Conservation (phyloP, 1,140 invertebrate genomes). For the Hormaphis cornu region DNA sequence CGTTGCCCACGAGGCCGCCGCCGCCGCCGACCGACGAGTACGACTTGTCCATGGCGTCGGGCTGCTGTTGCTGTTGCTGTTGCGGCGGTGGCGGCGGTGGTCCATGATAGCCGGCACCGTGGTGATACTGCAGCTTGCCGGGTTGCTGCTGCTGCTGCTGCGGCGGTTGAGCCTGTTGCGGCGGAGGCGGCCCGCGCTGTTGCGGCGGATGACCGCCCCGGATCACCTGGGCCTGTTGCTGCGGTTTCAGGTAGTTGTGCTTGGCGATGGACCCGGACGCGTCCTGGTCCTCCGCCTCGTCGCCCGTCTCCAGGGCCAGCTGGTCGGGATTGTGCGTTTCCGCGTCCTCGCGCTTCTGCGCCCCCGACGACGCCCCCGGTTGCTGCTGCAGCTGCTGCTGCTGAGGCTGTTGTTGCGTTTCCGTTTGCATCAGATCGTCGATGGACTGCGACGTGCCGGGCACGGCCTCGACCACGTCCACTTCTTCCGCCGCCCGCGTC, state of each 20-base stretch:
- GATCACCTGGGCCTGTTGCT: conserved; percentile 37
- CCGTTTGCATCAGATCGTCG: not conserved
- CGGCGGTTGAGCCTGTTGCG: conserved; percentile 1
- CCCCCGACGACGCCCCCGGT: conserved; percentile 11
- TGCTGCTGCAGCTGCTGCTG: conserved; percentile 19
- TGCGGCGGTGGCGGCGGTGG: conserved; percentile 45
- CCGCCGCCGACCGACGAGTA: too few species aligned
- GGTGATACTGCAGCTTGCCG: conserved; percentile 34
- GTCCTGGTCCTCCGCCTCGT: conserved; percentile 35
- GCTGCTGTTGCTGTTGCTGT: conserved; percentile 38
- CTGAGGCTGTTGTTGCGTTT: not conserved
- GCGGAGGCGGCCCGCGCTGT: conserved; percentile 11
- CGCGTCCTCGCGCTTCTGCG: conserved; percentile 36
- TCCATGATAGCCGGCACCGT: conserved; percentile 47
- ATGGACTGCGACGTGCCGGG: conserved; percentile 32
- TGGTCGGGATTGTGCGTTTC: conserved; percentile 34
- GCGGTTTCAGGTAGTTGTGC: conserved; percentile 39
- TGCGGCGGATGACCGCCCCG: not conserved
- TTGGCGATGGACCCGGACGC: conserved; percentile 30
- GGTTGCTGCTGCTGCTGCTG: conserved; percentile 39
- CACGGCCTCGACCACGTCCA: conserved; percentile 36
- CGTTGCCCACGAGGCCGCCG: conserved; percentile 36
- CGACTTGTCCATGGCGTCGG: conserved; percentile 51
- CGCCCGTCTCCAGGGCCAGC: conserved; percentile 33
- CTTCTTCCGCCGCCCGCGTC: conserved; percentile 34